Evolutionary conservation across 2,797 vertebrate genomes (phyloP).

Genomic region (Streptopelia turtur): DNA sequence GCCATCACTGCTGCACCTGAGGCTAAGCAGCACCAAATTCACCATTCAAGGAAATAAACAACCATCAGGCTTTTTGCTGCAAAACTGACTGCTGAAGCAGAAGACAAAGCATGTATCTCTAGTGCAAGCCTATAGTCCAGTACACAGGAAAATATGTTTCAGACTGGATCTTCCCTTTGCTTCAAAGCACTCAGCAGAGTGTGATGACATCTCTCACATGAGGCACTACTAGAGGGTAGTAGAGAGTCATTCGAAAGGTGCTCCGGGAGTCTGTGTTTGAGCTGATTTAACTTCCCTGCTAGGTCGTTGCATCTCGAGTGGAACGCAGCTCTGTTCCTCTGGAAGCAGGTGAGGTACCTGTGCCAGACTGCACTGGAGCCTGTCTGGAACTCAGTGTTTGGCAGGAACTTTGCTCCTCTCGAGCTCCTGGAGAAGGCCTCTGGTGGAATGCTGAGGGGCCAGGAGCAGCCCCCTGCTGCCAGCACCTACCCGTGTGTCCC

Average conservation of each 20-base stretch:
- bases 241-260: neutral
- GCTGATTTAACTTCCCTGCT: neutral
- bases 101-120: neutral
- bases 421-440: neutral
- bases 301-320: neutral
- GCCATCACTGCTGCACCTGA: neutral
- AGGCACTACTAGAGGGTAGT: neutral
- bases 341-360: neutral
- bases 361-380: neutral
- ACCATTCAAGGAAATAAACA: neutral
- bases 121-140: neutral
- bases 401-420: neutral
- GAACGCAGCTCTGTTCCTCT: neutral
- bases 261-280: neutral
- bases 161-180: neutral
- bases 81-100: neutral
- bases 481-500: fast-evolving
- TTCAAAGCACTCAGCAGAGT: neutral
- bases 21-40: neutral
- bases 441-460: neutral
- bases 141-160: neutral
- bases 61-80: neutral
- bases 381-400: neutral
- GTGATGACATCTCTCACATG: neutral
- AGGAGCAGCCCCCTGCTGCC: neutral